Percentiles rank a stretch among this genome's conserved stretches.
Conservation (phyloP, 1,140 invertebrate species). For the Tetramorium parvispinum region DNA sequence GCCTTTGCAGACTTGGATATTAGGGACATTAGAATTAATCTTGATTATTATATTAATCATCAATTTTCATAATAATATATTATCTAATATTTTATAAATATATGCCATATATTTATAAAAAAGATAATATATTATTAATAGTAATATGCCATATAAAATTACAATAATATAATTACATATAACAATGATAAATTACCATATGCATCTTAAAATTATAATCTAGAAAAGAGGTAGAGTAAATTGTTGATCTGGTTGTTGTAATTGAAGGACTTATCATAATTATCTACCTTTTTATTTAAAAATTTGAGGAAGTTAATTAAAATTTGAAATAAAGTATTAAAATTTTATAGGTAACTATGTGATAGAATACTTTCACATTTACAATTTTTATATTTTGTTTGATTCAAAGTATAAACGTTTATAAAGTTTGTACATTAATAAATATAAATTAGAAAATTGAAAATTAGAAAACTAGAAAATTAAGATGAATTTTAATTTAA, state of each 20-base stretch:
- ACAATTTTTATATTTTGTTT: background rate
- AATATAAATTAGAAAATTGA: background rate
- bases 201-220: background rate
- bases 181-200: background rate
- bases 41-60: too few relatives aligned
- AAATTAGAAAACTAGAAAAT: slow-evolving; percentile 4
- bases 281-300: background rate
- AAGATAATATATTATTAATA: too few relatives aligned
- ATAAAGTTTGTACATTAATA: background rate
- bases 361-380: background rate
- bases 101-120: too few relatives aligned
- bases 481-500: slow-evolving; percentile 2
- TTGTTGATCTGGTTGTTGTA: background rate
- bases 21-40: too few relatives aligned
- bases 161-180: background rate
- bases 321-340: background rate
- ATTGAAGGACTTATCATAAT: background rate
- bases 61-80: too few relatives aligned
- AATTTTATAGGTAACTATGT: background rate
- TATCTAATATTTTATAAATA: too few relatives aligned
- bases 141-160: background rate
- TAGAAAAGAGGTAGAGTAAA: background rate
- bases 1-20: too few relatives aligned
- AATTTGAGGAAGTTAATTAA: background rate
- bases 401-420: background rate